Evolutionary conservation across 1,140 invertebrate species (phyloP).

Genomic region (Adoxophyes honmai): DNA sequence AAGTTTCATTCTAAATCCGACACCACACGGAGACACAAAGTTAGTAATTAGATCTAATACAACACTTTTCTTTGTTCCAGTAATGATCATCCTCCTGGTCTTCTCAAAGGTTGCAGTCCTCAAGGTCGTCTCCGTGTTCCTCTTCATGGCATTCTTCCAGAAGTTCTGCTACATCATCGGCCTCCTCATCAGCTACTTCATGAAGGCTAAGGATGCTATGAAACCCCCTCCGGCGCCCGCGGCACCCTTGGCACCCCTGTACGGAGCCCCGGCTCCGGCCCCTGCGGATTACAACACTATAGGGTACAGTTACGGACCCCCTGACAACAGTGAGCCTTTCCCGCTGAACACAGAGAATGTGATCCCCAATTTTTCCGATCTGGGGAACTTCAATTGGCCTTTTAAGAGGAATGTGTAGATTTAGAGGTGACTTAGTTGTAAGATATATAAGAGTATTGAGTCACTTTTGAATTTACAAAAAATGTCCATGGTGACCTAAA

Average conservation of each 20-base stretch:
- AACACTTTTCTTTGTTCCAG: slow-evolving; percentile 35
- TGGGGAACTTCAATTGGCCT: slow-evolving; percentile 48
- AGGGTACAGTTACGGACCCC: slow-evolving; percentile 59
- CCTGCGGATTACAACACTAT: slow-evolving; percentile 59
- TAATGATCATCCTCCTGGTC: slow-evolving; percentile 49
- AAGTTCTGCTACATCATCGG: slow-evolving; percentile 53
- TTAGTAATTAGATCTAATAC: too few relatives aligned
- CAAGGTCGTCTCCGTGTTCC: slow-evolving; percentile 53
- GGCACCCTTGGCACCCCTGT: slow-evolving; percentile 31
- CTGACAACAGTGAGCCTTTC: slow-evolving; percentile 33
- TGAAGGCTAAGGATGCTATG: slow-evolving; percentile 33
- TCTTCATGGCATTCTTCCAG: slow-evolving; percentile 61
- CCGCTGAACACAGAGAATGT: slow-evolving; percentile 19
- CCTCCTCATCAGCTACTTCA: slow-evolving; percentile 44
- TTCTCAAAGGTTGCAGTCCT: slow-evolving; percentile 61
- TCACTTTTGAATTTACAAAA: too few relatives aligned
- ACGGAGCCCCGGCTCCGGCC: slow-evolving; percentile 49
- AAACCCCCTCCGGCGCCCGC: slow-evolving; percentile 18
- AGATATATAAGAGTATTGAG: neutral
- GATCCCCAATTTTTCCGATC: slow-evolving; percentile 35
- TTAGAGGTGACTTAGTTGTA: neutral
- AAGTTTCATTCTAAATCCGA: too few relatives aligned
- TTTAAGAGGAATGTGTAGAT: slow-evolving; percentile 42
- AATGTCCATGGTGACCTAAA: too few relatives aligned
- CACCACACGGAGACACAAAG: too few relatives aligned